Percentiles rank a stretch among this genome's conserved stretches.
phyloP scores from a whole-genome alignment of 2,113 vertebrate genomes.

The Riparia riparia region DNA sequence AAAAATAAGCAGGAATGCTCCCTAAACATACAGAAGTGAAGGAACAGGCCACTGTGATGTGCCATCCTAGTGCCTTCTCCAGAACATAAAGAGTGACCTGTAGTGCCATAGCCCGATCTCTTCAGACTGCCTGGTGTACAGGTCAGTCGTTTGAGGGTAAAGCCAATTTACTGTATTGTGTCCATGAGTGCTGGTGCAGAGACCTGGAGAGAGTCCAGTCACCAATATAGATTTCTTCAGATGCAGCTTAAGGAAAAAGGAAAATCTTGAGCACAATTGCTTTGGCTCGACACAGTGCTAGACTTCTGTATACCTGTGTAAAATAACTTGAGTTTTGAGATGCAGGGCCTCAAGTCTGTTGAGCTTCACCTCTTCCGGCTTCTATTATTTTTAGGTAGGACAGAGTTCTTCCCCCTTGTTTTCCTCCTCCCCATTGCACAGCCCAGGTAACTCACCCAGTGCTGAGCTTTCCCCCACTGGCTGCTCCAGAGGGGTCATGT shows the following conservation, averaged over 20 bases:
- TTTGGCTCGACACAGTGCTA: not conserved
- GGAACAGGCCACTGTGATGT: not conserved
- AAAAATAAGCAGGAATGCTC: not conserved
- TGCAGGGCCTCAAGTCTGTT: not conserved
- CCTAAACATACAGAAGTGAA: not conserved
- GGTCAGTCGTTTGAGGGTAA: not conserved
- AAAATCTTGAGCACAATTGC: not conserved
- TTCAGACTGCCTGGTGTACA: not conserved
- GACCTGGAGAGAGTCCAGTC: not conserved
- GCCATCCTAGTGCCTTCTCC: not conserved
- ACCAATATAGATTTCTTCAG: not conserved
- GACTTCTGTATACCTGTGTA: not conserved
- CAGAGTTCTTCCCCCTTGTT: not conserved
- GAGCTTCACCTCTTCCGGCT: not conserved
- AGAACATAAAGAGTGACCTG: not conserved
- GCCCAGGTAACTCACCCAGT: not conserved
- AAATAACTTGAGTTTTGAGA: not conserved
- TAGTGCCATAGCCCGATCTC: not conserved
- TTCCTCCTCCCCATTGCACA: accelerated
- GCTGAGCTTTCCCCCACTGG: not conserved
- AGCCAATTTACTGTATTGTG: not conserved
- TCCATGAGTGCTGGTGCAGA: not conserved
- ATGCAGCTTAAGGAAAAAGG: not conserved
- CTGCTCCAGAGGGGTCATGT: not conserved
- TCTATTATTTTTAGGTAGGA: not conserved